A percentile compares a stretch with the other conserved stretches of the same genome.
phyloP scores from a whole-genome alignment of 2,113 vertebrate genomes.

The Antennarius striatus region DNA sequence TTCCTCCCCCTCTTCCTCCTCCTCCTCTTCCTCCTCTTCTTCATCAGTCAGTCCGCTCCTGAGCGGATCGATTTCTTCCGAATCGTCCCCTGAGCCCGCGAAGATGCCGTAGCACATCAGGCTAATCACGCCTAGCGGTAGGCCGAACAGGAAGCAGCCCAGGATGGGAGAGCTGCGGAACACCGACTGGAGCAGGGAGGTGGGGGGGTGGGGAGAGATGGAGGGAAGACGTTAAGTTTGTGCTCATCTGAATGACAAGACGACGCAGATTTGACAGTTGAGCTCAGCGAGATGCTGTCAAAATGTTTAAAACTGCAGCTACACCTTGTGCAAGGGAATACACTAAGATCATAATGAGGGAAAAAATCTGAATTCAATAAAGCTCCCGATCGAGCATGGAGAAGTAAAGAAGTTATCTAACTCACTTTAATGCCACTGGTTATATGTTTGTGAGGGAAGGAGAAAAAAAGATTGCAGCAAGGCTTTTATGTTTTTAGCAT shows the following conservation, averaged over 20 bases:
- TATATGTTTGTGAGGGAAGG: not conserved
- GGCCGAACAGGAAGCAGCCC: constrained; percentile 97
- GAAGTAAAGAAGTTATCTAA: too few relatives aligned
- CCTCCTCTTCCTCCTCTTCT: constrained; percentile 83
- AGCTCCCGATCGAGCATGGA: too few relatives aligned
- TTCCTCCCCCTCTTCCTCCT: constrained; percentile 56
- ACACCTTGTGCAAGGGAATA: not conserved
- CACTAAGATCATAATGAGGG: not conserved
- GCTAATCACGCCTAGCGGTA: constrained; percentile 96
- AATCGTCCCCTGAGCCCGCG: constrained; percentile 86
- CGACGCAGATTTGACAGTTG: too few relatives aligned
- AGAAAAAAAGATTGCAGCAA: not conserved
- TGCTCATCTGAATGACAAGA: too few relatives aligned
- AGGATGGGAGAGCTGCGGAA: constrained; percentile 95
- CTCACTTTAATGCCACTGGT: too few relatives aligned
- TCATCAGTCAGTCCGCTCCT: constrained; percentile 82
- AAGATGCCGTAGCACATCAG: constrained; percentile 99
- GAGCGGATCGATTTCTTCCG: constrained; percentile 79
- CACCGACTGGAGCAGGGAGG: constrained; percentile 84
- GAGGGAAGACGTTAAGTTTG: constrained; percentile 9
- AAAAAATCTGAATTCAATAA: too few relatives aligned
- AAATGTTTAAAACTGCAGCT: too few relatives aligned
- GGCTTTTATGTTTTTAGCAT: constrained; percentile 23
- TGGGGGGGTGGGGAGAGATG: not conserved
- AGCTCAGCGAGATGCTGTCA: not conserved